Percentiles rank a stretch among this genome's conserved stretches.
Conservation (phyloP, 2,797 vertebrate species). For the Phalanger gymnotis region DNA sequence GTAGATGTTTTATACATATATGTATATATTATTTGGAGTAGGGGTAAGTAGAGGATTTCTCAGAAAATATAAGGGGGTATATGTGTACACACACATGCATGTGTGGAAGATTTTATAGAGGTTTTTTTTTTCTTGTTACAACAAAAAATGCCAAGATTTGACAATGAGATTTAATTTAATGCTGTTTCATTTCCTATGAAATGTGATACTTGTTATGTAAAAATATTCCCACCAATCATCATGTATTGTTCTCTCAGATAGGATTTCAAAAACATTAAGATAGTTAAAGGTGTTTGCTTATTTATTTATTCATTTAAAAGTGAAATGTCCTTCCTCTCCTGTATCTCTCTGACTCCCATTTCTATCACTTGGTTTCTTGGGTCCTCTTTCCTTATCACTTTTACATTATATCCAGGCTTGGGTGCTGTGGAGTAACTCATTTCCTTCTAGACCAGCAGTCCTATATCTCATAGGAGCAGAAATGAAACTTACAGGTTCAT, state of each 20-base stretch:
- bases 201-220: conserved; percentile 19
- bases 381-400: conserved; percentile 46
- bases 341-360: conserved; percentile 35
- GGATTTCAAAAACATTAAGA: conserved; percentile 41
- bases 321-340: conserved; percentile 14
- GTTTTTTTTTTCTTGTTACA: not conserved
- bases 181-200: conserved; percentile 19
- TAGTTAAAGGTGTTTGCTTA: conserved; percentile 10
- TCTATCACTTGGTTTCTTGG: not conserved
- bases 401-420: conserved; percentile 6
- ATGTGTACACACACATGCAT: not conserved
- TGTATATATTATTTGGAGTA: not conserved
- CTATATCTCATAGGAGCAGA: conserved; percentile 40
- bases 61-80: not conserved
- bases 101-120: not conserved
- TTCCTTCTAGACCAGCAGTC: conserved; percentile 39
- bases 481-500: conserved; percentile 14
- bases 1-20: not conserved
- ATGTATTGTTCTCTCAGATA: conserved; percentile 49
- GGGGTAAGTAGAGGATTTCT: not conserved
- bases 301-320: conserved; percentile 50
- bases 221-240: conserved; percentile 44
- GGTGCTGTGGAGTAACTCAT: conserved; percentile 14
- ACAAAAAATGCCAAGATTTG: conserved; percentile 24
- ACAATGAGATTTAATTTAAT: conserved; percentile 53